phyloP scores from a whole-genome alignment of 1,140 invertebrate genomes.

The Drosophila guanche region DNA sequence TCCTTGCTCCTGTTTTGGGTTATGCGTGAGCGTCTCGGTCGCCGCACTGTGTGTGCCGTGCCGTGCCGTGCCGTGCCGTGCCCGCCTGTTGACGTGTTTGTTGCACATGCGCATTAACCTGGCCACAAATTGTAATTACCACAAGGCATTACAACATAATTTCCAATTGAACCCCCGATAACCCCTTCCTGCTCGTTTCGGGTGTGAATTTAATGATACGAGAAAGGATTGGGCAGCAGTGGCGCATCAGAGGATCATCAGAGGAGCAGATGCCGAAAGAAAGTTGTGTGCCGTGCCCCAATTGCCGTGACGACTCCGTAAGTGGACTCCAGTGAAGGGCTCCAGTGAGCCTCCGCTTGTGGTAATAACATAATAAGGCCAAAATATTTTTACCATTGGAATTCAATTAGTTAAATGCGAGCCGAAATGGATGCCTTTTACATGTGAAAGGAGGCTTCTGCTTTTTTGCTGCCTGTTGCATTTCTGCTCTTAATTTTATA shows the following conservation, averaged over 20 bases:
- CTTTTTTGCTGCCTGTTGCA: neutral
- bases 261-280: conserved; percentile 52
- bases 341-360: neutral
- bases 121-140: conserved; percentile 82
- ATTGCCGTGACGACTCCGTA: conserved; percentile 63
- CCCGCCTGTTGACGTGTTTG: conserved; percentile 68
- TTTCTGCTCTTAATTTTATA: neutral
- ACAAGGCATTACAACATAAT: conserved; percentile 82
- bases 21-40: conserved; percentile 37
- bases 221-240: conserved; percentile 1
- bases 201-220: conserved; percentile 77
- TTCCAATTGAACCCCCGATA: conserved; percentile 49
- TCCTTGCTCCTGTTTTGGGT: conserved; percentile 44
- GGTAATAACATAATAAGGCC: conserved; percentile 78
- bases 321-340: conserved; percentile 58
- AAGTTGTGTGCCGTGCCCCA: conserved; percentile 52
- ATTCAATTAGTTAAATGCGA: conserved; percentile 73
- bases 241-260: conserved; percentile 29
- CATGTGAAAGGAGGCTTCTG: conserved; percentile 43
- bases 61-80: too few species aligned
- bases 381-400: conserved; percentile 78
- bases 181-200: conserved; percentile 32
- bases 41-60: too few species aligned
- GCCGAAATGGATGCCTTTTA: conserved; percentile 2
- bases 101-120: conserved; percentile 80